Conservation (phyloP, 2,113 vertebrate genomes). For the Thermophis baileyi region DNA sequence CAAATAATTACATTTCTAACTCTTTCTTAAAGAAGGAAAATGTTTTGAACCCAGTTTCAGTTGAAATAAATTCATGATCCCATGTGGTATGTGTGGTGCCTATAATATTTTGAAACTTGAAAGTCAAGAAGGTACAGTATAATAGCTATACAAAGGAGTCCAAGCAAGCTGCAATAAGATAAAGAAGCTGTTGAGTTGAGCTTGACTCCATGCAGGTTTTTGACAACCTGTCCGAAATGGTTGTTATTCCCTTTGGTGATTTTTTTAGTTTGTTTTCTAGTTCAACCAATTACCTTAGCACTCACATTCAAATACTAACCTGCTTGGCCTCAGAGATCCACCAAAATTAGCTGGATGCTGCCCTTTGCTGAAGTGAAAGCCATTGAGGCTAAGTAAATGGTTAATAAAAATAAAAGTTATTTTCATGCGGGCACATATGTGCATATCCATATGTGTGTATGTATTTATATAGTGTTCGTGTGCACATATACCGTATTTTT, state of each 20-base stretch:
- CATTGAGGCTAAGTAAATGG: not conserved
- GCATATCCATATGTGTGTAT: too few relatives aligned
- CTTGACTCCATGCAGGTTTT: not conserved
- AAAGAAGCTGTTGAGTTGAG: not conserved
- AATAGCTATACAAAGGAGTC: not conserved
- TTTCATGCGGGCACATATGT: too few relatives aligned
- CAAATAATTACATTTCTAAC: too few relatives aligned
- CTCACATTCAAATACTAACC: not conserved
- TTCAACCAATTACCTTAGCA: not conserved
- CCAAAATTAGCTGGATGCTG: not conserved
- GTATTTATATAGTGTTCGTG: too few relatives aligned
- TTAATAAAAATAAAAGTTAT: constrained; percentile 27
- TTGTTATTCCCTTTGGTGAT: not conserved
- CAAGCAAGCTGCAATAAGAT: not conserved
- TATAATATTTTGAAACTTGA: constrained; percentile 13
- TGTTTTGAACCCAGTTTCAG: not conserved
- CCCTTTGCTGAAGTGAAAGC: constrained; percentile 3
- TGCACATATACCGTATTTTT: too few relatives aligned
- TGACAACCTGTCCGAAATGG: not conserved
- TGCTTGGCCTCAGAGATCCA: not conserved
- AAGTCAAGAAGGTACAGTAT: not conserved
- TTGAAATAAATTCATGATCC: constrained; percentile 9
- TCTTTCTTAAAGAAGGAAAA: not conserved
- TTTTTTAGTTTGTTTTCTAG: not conserved
- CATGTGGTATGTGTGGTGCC: not conserved